Evolutionary conservation across 2,888 invertebrate genomes (phyloP), one percentile per base, ranked within the genome.

Genomic region (Panorpa germanica): DNA sequence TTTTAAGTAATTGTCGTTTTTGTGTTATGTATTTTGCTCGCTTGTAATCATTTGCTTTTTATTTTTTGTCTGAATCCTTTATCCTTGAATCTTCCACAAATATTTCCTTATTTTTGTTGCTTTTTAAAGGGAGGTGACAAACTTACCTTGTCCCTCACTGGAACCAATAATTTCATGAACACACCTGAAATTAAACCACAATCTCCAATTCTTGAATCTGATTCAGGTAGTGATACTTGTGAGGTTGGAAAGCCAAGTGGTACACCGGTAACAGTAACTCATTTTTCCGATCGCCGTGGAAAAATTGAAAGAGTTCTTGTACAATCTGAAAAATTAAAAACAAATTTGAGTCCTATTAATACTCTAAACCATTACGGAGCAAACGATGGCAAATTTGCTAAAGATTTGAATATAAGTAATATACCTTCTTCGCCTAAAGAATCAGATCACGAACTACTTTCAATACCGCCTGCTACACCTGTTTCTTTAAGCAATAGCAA

Each of bases 81-180:
- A 20, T 5, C 19, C 10, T 22, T n/a, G 25, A 22, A 23, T 33
- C 11, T 22, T 18, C 20, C 15, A 25, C 17, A 23, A 33, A 27
- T 35, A 33, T 37, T 38, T 29, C 42, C 39, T 41, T 37, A 35
- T 37, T 29, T 39, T 39, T 41, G 44, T 44, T 44, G 43, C 40
- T 39, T 38, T 39, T 42, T 43, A 43, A 46, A 73, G 72, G 72
- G 72, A 40, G 72, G 72, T 43, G 72, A 73, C 48, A 72, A 71
- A 48, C 50, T 73, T 46, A 73, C 72, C 31, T 52, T 73, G 35
- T 64, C 66, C 36, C 65, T 73, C 42, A 64, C 64, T 41, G 70
- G 70, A 28, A 49, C 50, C 4, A 44, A 46, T 23, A n/a, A 29
- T 34, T 10, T 12, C 34, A 16, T 29, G 37, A 20, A 46, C 49